Evolutionary conservation across 1,140 invertebrate species (phyloP), one percentile per base, ranked within the genome.

Genomic region (Octopus sinensis): DNA sequence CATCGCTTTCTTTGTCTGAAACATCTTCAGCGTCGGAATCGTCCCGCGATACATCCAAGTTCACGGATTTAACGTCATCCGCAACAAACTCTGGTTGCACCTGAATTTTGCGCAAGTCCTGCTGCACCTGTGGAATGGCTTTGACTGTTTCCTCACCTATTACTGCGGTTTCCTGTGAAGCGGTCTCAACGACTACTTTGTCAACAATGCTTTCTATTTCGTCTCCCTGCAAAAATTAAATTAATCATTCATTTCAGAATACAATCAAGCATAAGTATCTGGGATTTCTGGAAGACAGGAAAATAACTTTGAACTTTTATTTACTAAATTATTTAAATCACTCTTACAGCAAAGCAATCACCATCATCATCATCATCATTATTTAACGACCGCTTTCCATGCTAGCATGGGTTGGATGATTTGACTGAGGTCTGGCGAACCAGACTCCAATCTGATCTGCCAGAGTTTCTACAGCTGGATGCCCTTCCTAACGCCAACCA

Each of bases 1-100:
- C 79, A 23, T 81, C 78, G 43, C 73, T 80, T 30, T 82, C 81
- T 78, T 80, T 71, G 13, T 82, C 54, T 51, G 54, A 17, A 73
- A 76, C 13, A 4, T 9, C 12, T 53, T 77, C 30, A 53, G 51
- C 54, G 54, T 78, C 56, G 80, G 68, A 76, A 56, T 80, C 30
- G 54, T 51, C 54, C 56, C 75, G 79, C 68, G 76, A 81, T 79
- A 76, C 81, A 4, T 81, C 80, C 76, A 52, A 54, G 43, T 82
- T 76, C 75, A 86, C 53, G 43, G 83, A 71, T 75, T 84, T 81
- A 0, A 88, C 83, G 84, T 90, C 88, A 9, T 88, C 86, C 51
- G 80, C 87, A 30, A 75, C 82, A 80, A 87, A 89, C 53, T 84
- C 76, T n/a, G 87, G 85, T 53, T 86, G 87, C 6, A 88, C 89